Percentiles rank a stretch among this genome's conserved stretches.
phyloP scores from a whole-genome alignment of 2,797 vertebrate species.

The Neostethus bicornis region DNA sequence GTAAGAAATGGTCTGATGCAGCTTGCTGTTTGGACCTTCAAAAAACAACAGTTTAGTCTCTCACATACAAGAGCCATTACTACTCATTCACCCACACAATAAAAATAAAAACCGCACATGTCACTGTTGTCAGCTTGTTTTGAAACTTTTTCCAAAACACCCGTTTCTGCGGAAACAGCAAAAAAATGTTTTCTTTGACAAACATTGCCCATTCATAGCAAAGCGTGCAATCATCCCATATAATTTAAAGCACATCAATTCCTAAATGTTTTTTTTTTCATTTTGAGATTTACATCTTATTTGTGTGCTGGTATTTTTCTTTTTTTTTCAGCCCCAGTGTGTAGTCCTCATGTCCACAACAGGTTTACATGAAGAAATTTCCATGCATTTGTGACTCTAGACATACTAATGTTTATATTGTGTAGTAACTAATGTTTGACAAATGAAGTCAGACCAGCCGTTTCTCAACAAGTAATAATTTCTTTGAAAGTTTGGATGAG shows the following conservation, averaged over 20 bases:
- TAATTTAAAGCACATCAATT: constrained; percentile 19
- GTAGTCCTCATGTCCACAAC: constrained; percentile 32
- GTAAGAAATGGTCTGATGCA: no score
- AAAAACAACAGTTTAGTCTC: constrained; percentile 39
- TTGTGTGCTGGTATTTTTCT: constrained; percentile 6
- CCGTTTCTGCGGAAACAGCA: constrained; percentile 12
- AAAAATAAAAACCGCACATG: constrained; percentile 24
- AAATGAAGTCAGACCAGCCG: constrained; percentile 37
- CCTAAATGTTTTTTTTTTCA: constrained; percentile 21
- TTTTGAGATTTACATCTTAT: constrained; percentile 13
- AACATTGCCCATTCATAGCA: constrained; percentile 36
- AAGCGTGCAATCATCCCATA: constrained; percentile 33
- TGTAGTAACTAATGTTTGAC: no score
- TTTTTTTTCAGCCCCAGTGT: constrained; percentile 10
- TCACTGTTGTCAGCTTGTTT: constrained; percentile 20
- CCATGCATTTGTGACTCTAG: constrained; percentile 39
- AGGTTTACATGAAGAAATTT: constrained; percentile 48
- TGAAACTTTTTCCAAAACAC: constrained; percentile 16
- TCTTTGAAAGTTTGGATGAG: constrained; percentile 19
- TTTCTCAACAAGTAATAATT: background rate
- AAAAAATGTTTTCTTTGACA: constrained; percentile 35
- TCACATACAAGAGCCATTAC: constrained; percentile 33
- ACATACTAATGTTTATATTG: no score
- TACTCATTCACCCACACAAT: constrained; percentile 35
- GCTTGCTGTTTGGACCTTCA: constrained; percentile 47